Percentiles rank a stretch among this genome's conserved stretches.
phyloP scores from a whole-genome alignment of 2,113 vertebrate species.

The Calcarius ornatus region DNA sequence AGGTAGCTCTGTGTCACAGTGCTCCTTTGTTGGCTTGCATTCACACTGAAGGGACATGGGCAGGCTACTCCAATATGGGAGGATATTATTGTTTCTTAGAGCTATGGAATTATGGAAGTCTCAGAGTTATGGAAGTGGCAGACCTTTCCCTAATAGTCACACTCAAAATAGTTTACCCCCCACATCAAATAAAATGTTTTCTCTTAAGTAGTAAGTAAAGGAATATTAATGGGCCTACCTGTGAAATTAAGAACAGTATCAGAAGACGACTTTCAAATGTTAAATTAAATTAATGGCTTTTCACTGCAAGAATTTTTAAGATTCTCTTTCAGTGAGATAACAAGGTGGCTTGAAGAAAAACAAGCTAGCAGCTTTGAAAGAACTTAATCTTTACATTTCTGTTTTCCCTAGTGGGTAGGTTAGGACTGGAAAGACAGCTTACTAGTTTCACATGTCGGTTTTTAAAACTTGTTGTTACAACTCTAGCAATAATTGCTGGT shows the following conservation, averaged over 20 bases:
- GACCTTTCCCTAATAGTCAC: neutral
- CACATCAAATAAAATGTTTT: neutral
- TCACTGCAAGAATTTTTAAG: neutral
- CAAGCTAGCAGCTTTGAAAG: neutral
- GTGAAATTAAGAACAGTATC: neutral
- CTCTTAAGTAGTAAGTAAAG: neutral
- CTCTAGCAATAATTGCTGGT: neutral
- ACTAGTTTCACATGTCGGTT: neutral
- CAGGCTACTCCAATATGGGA: neutral
- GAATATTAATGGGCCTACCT: neutral
- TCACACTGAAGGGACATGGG: neutral
- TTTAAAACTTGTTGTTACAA: constrained; percentile 22
- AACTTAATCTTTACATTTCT: neutral
- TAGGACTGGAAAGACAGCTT: neutral
- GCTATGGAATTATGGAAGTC: neutral
- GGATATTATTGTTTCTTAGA: neutral
- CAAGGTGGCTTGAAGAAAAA: neutral
- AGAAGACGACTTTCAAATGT: neutral
- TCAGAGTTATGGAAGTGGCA: neutral
- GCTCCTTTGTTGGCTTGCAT: neutral
- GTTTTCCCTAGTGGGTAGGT: neutral
- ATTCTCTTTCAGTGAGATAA: neutral
- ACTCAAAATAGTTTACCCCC: neutral
- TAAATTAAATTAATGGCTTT: neutral
- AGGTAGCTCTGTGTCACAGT: neutral